Evolutionary conservation across 2,113 vertebrate genomes (phyloP).

Genomic region (Phoxinus phoxinus): DNA sequence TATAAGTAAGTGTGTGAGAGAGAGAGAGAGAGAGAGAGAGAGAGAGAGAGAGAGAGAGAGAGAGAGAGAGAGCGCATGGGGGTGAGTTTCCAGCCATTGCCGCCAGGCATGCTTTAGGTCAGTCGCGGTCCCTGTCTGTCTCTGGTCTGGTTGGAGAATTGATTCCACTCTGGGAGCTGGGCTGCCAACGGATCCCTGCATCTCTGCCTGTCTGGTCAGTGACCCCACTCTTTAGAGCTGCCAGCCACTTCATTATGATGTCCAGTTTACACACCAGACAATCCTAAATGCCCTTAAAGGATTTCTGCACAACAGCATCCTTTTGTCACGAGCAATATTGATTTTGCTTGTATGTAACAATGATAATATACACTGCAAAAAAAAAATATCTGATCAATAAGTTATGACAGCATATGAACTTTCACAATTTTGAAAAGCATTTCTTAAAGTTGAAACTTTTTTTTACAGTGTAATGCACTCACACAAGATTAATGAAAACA

Average conservation of each 20-base stretch:
- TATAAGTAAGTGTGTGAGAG: too few species aligned
- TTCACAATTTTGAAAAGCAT: too few species aligned
- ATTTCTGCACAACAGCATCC: not conserved
- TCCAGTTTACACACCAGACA: conserved; percentile 52
- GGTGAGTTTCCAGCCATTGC: conserved; percentile 45
- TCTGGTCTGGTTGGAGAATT: conserved; percentile 68
- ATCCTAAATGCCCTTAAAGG: conserved; percentile 38
- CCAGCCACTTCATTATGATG: not conserved
- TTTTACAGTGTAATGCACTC: not conserved
- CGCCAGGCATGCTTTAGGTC: conserved; percentile 56
- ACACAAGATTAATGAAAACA: not conserved
- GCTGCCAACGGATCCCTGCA: conserved; percentile 10
- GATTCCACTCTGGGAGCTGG: conserved; percentile 58
- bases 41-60: not conserved
- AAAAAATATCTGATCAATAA: too few species aligned
- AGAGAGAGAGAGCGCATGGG: conserved; percentile 15
- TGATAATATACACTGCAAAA: not conserved
- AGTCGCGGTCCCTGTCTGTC: conserved; percentile 61
- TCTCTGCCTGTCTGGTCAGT: conserved; percentile 63
- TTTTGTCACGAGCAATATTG: conserved; percentile 28
- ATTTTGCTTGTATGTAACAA: conserved; percentile 12
- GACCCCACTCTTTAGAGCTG: conserved; percentile 56
- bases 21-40: not conserved
- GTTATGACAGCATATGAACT: too few species aligned
- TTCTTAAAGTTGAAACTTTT: too few species aligned